Evolutionary conservation across 2,797 vertebrate species (phyloP), one percentile per base, ranked within the genome.

Genomic region (Anguilla obscura): DNA sequence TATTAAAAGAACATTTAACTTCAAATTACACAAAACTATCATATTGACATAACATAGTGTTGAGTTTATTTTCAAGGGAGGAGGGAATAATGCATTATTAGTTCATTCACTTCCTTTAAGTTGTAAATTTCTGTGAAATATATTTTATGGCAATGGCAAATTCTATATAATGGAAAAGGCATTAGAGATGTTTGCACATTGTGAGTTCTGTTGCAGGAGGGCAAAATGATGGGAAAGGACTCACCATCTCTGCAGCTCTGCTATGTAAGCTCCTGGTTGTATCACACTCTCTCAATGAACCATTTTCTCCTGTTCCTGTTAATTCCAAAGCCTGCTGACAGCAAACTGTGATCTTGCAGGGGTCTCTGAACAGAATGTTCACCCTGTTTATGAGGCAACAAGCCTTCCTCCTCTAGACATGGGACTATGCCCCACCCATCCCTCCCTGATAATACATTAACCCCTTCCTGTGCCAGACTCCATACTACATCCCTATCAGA

Each of bases 221-320:
- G 40, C 21, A 63, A 71, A 16, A 36, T 14, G 10, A 18, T 48
- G 7, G 80, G 16, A 82, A 82, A 60, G 58, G 30, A 9, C 87
- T 88, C 82, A 88, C 87, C 87, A 88, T 88, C 30, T 85, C 83
- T 48, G 36, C 82, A 84, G 45, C 21, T 40, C 3, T 63, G 85
- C 50, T 84, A 45, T 56, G 50, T 54, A 24, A 54, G 30, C 12
- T 52, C 5, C 30, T 54, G 18, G 16, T 7, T 66, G 33, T 66
- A 30, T 36, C n/a, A 24, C 21, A 0, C 58, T 45, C 40, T 30
- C 56, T 84, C 48, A n/a, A 21, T n/a, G 27, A 33, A 16, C 50
- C 50, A 3, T 54, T 40, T 24, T 33, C 3, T 30, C 9, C 18
- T 48, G 9, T n/a, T 27, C 14, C 40, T 14, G 58, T 74, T 54